Evolutionary conservation across 1,140 invertebrate species (phyloP).

Genomic region (Ceratoteleas bidentatus): DNA sequence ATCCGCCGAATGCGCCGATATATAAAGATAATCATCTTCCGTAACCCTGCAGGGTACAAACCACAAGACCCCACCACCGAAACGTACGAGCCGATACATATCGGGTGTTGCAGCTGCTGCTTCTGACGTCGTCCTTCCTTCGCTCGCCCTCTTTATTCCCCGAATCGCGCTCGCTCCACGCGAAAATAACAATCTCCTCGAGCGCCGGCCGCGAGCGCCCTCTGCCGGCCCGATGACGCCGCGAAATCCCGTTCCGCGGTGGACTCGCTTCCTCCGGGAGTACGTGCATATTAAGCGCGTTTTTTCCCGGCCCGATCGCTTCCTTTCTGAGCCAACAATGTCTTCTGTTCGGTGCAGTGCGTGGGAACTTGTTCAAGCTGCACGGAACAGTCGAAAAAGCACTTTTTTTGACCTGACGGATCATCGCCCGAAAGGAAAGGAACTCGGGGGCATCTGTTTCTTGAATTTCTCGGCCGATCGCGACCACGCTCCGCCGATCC

Average conservation of each 20-base stretch:
- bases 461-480: constrained; percentile 46
- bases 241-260: neutral
- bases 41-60: constrained; percentile 77
- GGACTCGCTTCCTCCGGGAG: constrained; percentile 28
- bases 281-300: constrained; percentile 50
- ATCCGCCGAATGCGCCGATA: constrained; percentile 69
- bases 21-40: constrained; percentile 76
- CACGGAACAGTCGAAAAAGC: constrained; percentile 62
- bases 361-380: constrained; percentile 67
- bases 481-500: constrained; percentile 31
- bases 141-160: no score
- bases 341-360: constrained; percentile 61
- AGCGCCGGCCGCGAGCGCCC: no score
- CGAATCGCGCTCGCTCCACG: no score
- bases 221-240: constrained; percentile 11
- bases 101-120: no score
- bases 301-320: constrained; percentile 43
- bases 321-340: constrained; percentile 51
- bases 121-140: no score
- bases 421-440: constrained; percentile 57
- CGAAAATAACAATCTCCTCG: no score
- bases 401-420: constrained; percentile 63
- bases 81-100: no score
- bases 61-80: no score
- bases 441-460: constrained; percentile 63